phyloP scores from a whole-genome alignment of 2,797 vertebrate species.

The Loris lydekkerianus region DNA sequence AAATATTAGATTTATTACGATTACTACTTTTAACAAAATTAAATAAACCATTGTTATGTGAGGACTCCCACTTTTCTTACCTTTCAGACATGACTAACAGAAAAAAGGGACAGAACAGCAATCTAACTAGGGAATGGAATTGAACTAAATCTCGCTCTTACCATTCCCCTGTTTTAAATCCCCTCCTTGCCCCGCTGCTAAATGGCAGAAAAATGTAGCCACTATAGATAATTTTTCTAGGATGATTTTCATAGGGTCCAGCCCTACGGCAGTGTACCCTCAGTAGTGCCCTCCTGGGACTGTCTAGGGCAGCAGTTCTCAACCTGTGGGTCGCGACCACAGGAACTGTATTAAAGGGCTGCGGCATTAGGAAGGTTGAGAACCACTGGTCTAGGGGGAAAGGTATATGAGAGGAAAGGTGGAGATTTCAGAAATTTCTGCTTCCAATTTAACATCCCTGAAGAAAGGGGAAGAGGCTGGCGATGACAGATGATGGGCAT shows the following conservation, averaged over 20 bases:
- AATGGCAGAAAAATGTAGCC: neutral
- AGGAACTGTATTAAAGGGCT: too few relatives aligned
- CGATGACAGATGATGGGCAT: neutral
- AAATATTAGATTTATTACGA: neutral
- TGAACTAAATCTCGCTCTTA: neutral
- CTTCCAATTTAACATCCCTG: neutral
- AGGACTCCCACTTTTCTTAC: neutral
- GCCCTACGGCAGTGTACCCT: neutral
- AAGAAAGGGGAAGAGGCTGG: neutral
- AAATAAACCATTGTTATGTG: neutral
- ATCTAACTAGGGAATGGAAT: neutral
- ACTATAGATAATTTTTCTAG: neutral
- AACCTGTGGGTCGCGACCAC: too few relatives aligned
- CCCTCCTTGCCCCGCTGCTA: neutral
- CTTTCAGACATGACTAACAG: neutral
- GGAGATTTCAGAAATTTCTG: neutral
- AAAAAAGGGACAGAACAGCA: neutral
- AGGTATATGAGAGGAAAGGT: neutral
- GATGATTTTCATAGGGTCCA: neutral
- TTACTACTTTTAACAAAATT: conserved; percentile 5
- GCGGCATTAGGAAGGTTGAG: too few relatives aligned
- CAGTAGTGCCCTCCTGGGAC: neutral
- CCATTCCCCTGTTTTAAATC: neutral
- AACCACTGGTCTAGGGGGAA: too few relatives aligned
- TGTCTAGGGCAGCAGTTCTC: too few relatives aligned